Evolutionary conservation across 2,888 invertebrate species (phyloP).

Genomic region (Cyaniris semiargus): DNA sequence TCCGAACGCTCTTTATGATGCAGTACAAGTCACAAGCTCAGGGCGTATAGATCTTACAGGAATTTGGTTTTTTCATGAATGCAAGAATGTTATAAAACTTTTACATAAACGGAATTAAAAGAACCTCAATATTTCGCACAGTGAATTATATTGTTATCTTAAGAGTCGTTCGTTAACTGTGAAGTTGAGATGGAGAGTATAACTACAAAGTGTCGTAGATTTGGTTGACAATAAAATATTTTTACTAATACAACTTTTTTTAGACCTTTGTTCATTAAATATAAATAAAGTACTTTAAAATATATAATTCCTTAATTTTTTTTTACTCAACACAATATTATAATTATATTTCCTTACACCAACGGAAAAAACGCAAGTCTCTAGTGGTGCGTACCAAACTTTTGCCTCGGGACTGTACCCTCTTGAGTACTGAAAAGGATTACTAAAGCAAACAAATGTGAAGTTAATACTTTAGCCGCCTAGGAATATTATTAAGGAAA

Average conservation of each 20-base stretch:
- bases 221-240: neutral
- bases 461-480: conserved; percentile 52
- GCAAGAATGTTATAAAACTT: neutral
- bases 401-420: conserved; percentile 52
- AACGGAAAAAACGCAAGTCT: conserved; percentile 23
- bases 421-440: conserved; percentile 56
- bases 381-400: conserved; percentile 46
- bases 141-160: neutral
- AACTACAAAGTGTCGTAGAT: neutral
- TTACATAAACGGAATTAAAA: neutral
- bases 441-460: conserved; percentile 63
- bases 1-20: conserved; percentile 54
- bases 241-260: too few relatives aligned
- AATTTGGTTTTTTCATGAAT: neutral
- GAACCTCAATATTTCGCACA: neutral
- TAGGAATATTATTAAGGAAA: conserved; percentile 43
- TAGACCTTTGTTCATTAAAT: too few relatives aligned
- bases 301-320: too few relatives aligned
- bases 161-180: too few relatives aligned
- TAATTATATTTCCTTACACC: neutral
- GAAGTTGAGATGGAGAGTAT: neutral
- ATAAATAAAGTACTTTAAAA: too few relatives aligned
- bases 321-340: too few relatives aligned
- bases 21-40: conserved; percentile 43
- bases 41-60: neutral